These are phyloP conservation scores for Oppia nitens DNA, from an alignment of 1,140 invertebrate genomes.

Conservation along the genomic window DNA sequence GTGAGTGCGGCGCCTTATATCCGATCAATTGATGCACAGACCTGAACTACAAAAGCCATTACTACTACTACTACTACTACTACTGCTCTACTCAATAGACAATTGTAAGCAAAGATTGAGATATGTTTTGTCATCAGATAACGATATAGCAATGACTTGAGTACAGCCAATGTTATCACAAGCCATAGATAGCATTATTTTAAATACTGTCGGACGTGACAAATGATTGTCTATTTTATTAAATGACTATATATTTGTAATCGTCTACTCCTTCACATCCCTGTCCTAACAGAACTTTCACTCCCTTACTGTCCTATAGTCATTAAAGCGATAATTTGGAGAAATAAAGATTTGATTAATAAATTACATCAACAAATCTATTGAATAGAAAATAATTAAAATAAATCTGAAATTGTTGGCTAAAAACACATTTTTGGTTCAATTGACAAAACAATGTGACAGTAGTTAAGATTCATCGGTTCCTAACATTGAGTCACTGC, in stretches of 20 bases:
- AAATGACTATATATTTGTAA: no score
- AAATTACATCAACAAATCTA: neutral
- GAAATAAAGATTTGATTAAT: neutral
- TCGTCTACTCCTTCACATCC: no score
- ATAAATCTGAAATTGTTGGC: neutral
- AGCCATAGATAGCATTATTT: neutral
- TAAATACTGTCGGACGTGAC: neutral
- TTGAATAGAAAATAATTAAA: neutral
- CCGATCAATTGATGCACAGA: neutral
- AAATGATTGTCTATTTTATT: no score
- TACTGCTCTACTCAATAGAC: neutral
- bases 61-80: neutral
- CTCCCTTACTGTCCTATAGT: neutral
- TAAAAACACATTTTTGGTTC: neutral
- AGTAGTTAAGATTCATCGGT: neutral
- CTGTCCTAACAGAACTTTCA: neutral
- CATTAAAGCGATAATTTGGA: neutral
- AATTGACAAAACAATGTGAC: neutral
- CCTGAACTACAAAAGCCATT: neutral
- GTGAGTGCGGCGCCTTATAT: neutral
- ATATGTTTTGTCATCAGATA: neutral
- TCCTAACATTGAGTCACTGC: neutral
- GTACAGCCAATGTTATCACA: no score
- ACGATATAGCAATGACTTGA: neutral
- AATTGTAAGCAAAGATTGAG: no score